Conservation (phyloP, 2,113 vertebrate species). For the Lethenteron camtschaticum region DNA sequence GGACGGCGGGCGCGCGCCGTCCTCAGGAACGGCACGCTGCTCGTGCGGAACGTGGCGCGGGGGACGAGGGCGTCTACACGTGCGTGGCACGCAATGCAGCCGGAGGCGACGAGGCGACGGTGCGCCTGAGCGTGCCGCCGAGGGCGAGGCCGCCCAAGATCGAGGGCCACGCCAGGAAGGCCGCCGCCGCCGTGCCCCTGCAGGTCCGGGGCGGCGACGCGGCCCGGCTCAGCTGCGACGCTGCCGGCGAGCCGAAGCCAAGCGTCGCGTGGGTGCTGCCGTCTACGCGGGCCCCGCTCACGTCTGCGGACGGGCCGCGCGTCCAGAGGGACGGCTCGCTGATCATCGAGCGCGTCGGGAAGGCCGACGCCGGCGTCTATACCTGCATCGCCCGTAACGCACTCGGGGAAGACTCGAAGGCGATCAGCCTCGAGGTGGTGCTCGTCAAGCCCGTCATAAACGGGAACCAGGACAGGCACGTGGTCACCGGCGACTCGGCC, state of each 20-base stretch:
- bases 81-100: neutral
- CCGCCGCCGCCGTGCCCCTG: neutral
- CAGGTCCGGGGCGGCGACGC: slow-evolving; percentile 40
- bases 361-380: slow-evolving; percentile 62
- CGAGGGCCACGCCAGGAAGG: neutral
- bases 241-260: slow-evolving; percentile 39
- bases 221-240: slow-evolving; percentile 27
- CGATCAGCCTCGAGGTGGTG: slow-evolving; percentile 25
- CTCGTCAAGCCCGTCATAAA: slow-evolving; percentile 44
- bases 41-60: slow-evolving; percentile 26
- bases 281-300: slow-evolving; percentile 26
- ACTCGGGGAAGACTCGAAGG: slow-evolving; percentile 40
- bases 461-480: slow-evolving; percentile 20
- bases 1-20: slow-evolving; percentile 26
- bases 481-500: slow-evolving; percentile 22
- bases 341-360: slow-evolving; percentile 43
- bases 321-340: slow-evolving; percentile 40
- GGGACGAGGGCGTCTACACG: neutral
- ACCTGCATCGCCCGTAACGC: slow-evolving; percentile 41
- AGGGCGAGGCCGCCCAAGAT: slow-evolving; percentile 4
- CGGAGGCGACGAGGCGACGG: neutral
- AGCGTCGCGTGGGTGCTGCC: slow-evolving; percentile 52
- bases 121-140: neutral
- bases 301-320: slow-evolving; percentile 36
- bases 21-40: slow-evolving; percentile 48